phyloP scores from a whole-genome alignment of 2,797 vertebrate genomes.

The Sebastes cheni region DNA sequence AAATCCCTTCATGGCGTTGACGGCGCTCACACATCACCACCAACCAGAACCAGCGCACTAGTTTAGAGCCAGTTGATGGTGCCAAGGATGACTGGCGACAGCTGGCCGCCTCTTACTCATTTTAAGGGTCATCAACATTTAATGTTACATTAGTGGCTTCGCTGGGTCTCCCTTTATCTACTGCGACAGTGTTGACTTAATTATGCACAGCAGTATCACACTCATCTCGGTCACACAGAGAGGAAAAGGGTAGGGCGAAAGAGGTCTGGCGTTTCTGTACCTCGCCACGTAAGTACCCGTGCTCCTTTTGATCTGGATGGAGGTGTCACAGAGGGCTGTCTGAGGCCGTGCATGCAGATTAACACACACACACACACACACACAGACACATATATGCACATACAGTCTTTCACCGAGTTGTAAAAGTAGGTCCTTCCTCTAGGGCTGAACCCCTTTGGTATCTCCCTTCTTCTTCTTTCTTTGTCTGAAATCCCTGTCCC shows the following conservation, averaged over 20 bases:
- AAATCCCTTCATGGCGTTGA: neutral
- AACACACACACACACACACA: neutral
- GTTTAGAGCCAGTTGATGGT: conserved; percentile 60
- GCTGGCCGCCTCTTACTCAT: conserved; percentile 72
- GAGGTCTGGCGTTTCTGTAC: conserved; percentile 25
- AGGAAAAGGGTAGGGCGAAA: conserved; percentile 7
- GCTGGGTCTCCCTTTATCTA: conserved; percentile 71
- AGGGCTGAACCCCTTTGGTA: conserved; percentile 62
- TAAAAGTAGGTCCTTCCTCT: conserved; percentile 65
- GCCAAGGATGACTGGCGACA: conserved; percentile 73
- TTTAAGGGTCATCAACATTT: conserved; percentile 81
- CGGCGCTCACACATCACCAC: conserved; percentile 32
- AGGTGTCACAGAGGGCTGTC: conserved; percentile 50
- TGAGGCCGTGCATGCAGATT: conserved; percentile 33
- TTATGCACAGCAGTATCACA: conserved; percentile 66
- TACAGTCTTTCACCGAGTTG: conserved; percentile 16
- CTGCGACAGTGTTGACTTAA: conserved; percentile 77
- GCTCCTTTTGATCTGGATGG: conserved; percentile 67
- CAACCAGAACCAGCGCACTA: conserved; percentile 35
- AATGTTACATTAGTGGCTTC: conserved; percentile 76
- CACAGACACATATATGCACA: neutral
- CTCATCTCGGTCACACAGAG: conserved; percentile 46
- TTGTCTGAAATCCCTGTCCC: conserved; percentile 61
- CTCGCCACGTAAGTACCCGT: conserved; percentile 25
- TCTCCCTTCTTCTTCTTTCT: conserved; percentile 57